Percentiles rank a stretch among this genome's conserved stretches.
phyloP scores from a whole-genome alignment of 2,888 invertebrate genomes.

The Ophion costatus region DNA sequence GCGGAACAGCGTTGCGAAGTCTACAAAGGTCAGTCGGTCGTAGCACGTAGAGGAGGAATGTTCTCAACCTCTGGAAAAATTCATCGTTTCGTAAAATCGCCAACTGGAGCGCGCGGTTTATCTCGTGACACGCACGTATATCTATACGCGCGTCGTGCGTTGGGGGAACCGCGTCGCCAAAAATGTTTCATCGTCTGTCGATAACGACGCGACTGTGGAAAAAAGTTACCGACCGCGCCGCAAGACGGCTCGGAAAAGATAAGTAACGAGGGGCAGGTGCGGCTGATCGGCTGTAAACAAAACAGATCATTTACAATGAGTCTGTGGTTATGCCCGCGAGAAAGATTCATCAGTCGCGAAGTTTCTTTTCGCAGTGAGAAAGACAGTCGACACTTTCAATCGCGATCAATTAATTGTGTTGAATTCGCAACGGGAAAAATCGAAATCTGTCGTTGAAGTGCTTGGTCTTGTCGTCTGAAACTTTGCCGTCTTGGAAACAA shows the following conservation, averaged over 20 bases:
- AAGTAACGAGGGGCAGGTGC: neutral
- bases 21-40: constrained; percentile 51
- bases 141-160: neutral
- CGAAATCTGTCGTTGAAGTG: too few species aligned
- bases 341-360: neutral
- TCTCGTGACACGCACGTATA: neutral
- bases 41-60: constrained; percentile 44
- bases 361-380: neutral
- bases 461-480: too few species aligned
- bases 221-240: neutral
- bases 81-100: constrained; percentile 45
- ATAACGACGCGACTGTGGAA: neutral
- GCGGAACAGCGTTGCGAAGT: constrained; percentile 26
- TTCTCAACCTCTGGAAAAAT: constrained; percentile 63
- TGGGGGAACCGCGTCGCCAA: neutral
- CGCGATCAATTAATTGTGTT: neutral
- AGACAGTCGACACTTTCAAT: neutral
- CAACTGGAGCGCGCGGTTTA: constrained; percentile 48
- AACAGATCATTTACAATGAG: neutral
- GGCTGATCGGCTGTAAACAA: neutral
- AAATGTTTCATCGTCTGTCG: constrained; percentile 17
- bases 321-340: too few species aligned
- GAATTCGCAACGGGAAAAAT: neutral
- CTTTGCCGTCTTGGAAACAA: too few species aligned
- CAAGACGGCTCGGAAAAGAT: neutral